Conservation (phyloP, 2,113 vertebrate genomes). For the Azemiops feae region DNA sequence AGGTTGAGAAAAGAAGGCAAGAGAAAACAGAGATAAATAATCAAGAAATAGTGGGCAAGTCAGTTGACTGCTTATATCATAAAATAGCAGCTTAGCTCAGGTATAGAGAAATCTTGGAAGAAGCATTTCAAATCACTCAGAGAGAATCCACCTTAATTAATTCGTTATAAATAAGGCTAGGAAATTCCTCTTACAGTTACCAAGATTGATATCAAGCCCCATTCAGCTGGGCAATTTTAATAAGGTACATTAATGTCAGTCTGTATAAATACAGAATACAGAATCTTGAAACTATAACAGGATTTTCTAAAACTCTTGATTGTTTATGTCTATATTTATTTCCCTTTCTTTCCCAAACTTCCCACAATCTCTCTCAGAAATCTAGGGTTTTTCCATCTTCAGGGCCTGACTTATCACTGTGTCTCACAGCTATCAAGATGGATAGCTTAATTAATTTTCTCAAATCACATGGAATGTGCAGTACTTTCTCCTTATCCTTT, state of each 20-base stretch:
- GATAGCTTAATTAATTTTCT: not conserved
- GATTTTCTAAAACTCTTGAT: not conserved
- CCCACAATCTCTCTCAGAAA: not conserved
- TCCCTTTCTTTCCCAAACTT: not conserved
- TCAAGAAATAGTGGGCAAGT: not conserved
- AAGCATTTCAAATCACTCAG: not conserved
- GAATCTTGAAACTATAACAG: not conserved
- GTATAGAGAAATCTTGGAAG: not conserved
- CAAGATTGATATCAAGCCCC: not conserved
- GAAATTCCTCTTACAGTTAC: not conserved
- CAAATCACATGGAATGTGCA: not conserved
- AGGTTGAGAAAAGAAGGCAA: not conserved
- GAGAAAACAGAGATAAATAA: not conserved
- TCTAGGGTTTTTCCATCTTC: not conserved
- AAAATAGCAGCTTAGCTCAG: not conserved
- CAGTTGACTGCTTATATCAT: not conserved
- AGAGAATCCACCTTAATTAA: not conserved
- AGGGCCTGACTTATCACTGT: not conserved
- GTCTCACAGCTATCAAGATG: not conserved
- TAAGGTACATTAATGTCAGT: not conserved
- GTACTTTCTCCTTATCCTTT: not conserved
- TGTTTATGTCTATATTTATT: not conserved
- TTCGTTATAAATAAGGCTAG: not conserved
- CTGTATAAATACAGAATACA: not conserved
- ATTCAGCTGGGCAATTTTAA: not conserved